Base-by-base conservation (phyloP, 2,888 invertebrate species). In the Pseudanteris insignis region DNA sequence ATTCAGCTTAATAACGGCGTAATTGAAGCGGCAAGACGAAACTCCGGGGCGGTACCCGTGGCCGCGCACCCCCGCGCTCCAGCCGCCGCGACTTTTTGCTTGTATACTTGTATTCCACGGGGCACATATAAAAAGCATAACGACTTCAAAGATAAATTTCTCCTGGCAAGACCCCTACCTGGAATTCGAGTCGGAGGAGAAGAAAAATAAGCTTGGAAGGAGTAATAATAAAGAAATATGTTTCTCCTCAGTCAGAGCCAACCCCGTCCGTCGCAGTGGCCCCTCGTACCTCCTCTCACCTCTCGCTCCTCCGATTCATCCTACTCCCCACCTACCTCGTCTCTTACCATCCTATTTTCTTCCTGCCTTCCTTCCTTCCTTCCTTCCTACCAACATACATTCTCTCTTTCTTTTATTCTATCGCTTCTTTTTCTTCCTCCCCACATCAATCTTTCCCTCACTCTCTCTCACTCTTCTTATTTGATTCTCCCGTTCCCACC, bases 211-310 rank as follows among this genome's bases (percentile, higher is more conserved):
- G 76, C 78, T 73, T 69, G 74, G 73, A 73, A 72, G 72, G 74
- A 77, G 77, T 77, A 79, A 78, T 78, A 78, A 78, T 78, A 78
- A 78, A 78, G 78, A 78, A 78, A 77, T 78, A 77, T 78, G 77
- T 78, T 78, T 78, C 77, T 77, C 73, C 73, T 75, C 75, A 70
- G 72, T 71, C 70, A 69, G 72, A 66, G 64, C 48, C 67, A 64
- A 67, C 66, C 59, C 64, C 64, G 58, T 41, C 41, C 46, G 40
- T 25, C 59, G 28, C 28, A 6, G n/a, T 7, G 10, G 10, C 10
- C 24, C 10, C 25, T 10, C 9, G 2, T 26, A 5, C 26, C n/a
- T 26, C n/a, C 2, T 2, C 9, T n/a, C 26, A 4, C 6, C 9
- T n/a, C 26, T n/a, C 9, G 6, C 5, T n/a, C 30, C 14, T 10